phyloP scores from a whole-genome alignment of 1,140 invertebrate species.

The Drosophila nasuta region DNA sequence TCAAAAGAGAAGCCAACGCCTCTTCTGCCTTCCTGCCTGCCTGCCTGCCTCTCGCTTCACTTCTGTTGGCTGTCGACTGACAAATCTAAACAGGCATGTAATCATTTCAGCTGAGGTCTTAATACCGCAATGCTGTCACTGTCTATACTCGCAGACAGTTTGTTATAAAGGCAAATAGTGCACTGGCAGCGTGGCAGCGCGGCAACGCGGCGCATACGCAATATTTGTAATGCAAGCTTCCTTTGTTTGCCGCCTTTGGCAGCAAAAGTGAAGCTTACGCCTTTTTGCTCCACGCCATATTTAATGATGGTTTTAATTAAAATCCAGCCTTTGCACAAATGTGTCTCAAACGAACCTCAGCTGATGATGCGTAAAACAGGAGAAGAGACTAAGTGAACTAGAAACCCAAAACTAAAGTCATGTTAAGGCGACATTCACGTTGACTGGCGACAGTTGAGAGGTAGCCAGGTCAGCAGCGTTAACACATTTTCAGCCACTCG shows the following conservation, averaged over 20 bases:
- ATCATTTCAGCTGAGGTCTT: conserved; percentile 81
- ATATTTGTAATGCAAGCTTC: conserved; percentile 52
- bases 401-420: neutral
- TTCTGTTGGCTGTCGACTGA: conserved; percentile 45
- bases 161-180: conserved; percentile 65
- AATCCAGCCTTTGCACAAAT: neutral
- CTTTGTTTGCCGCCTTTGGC: conserved; percentile 25
- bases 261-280: neutral
- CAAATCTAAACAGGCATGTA: conserved; percentile 84
- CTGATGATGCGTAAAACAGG: conserved; percentile 9
- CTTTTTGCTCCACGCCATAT: neutral
- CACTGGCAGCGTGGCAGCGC: conserved; percentile 29
- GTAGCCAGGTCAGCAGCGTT: conserved; percentile 7
- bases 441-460: neutral
- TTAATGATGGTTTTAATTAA: conserved; percentile 28
- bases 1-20: conserved; percentile 42
- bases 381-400: neutral
- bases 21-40: neutral
- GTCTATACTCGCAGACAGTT: conserved; percentile 66
- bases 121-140: conserved; percentile 71
- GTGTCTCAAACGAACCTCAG: neutral
- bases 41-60: neutral
- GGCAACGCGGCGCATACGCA: conserved; percentile 58
- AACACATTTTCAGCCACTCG: conserved; percentile 25
- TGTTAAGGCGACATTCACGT: neutral